Conservation (phyloP, 2,888 invertebrate species). For the Pristionchus exspectatus region DNA sequence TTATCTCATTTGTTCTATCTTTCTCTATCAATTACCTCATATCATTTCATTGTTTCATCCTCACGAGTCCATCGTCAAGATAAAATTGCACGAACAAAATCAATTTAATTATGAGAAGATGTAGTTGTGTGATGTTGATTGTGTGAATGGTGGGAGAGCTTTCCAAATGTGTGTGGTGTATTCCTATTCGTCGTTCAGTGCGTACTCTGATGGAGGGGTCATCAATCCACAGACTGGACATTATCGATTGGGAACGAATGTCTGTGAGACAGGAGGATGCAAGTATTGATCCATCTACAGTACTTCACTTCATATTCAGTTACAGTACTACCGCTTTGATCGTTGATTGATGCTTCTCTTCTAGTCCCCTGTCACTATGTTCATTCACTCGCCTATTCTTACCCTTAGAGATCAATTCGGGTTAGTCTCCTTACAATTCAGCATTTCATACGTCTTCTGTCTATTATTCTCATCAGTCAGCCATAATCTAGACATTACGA, state of each 20-base stretch:
- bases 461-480: neutral
- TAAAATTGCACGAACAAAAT: conserved; percentile 37
- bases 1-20: neutral
- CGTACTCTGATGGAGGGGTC: conserved; percentile 45
- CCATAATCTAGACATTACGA: neutral
- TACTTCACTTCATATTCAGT: neutral
- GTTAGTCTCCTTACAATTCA: conserved; percentile 9
- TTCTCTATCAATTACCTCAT: neutral
- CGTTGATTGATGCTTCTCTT: neutral
- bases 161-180: conserved; percentile 16
- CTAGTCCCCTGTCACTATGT: neutral
- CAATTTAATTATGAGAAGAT: neutral
- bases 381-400: neutral
- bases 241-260: conserved; percentile 40
- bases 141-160: conserved; percentile 8
- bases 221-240: conserved; percentile 49
- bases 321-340: conserved; percentile 13
- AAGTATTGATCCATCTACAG: conserved; percentile 45
- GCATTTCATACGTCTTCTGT: neutral
- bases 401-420: neutral
- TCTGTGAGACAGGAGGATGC: conserved; percentile 12
- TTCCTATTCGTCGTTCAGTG: conserved; percentile 55
- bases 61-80: neutral
- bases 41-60: neutral
- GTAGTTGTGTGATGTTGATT: conserved; percentile 9